Conservation (phyloP, 2,888 invertebrate genomes). For the Ophion ventricosus region DNA sequence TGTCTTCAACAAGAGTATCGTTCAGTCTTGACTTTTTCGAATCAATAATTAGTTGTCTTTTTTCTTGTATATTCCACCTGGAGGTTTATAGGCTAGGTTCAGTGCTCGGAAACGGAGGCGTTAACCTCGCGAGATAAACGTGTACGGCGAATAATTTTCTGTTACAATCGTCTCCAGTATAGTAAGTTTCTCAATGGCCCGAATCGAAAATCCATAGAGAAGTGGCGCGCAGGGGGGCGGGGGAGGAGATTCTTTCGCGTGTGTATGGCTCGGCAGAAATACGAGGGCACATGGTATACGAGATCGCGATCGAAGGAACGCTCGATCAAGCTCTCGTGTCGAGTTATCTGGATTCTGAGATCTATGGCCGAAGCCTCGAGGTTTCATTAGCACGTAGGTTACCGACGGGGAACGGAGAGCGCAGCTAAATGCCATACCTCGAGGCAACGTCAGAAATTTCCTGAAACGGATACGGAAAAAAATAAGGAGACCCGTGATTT, state of each 20-base stretch:
- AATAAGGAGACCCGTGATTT: not conserved
- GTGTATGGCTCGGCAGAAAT: not conserved
- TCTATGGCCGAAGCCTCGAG: slow-evolving; percentile 39
- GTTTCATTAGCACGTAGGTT: slow-evolving; percentile 50
- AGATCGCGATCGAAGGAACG: slow-evolving; percentile 41
- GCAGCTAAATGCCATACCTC: slow-evolving; percentile 14
- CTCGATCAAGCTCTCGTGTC: slow-evolving; percentile 30
- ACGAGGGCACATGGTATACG: slow-evolving; percentile 12
- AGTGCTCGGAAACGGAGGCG: not conserved
- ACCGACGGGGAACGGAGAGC: not conserved
- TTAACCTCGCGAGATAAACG: slow-evolving; percentile 14
- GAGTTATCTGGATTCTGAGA: slow-evolving; percentile 41
- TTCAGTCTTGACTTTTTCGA: not conserved
- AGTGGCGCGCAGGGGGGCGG: too few species aligned
- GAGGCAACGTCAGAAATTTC: slow-evolving; percentile 16
- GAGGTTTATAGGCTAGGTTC: not conserved
- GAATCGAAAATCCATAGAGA: slow-evolving; percentile 9
- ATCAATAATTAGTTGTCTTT: not conserved
- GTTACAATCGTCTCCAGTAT: not conserved
- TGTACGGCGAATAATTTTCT: slow-evolving; percentile 13
- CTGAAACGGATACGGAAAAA: slow-evolving; percentile 21
- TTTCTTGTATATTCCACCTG: not conserved
- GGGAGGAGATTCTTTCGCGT: not conserved
- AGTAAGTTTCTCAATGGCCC: slow-evolving; percentile 12
- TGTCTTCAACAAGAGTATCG: not conserved